Percentiles rank a stretch among this genome's conserved stretches.
Conservation (phyloP, 2,113 vertebrate genomes). For the Cottus gobio region DNA sequence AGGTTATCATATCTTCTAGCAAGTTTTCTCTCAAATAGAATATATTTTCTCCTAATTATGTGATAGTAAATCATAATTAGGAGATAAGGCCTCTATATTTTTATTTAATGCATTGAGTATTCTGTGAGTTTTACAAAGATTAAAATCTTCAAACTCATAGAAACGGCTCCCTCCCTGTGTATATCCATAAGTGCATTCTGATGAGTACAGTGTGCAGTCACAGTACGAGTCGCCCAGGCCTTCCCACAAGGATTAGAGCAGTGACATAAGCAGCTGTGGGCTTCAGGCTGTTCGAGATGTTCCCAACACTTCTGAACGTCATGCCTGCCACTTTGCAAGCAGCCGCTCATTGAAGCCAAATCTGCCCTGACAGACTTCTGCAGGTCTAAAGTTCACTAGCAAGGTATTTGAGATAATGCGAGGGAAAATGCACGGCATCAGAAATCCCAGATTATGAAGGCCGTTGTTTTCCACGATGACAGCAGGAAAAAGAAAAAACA, state of each 20-base stretch:
- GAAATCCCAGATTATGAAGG: slow-evolving; percentile 5
- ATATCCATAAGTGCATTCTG: background rate
- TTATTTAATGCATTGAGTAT: background rate
- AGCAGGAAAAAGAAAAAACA: background rate
- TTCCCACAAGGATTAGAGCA: slow-evolving; percentile 69
- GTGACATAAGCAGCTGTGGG: slow-evolving; percentile 29
- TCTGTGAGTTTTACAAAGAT: background rate
- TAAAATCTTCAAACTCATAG: background rate
- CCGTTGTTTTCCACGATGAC: background rate
- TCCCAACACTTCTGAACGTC: slow-evolving; percentile 43
- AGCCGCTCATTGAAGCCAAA: slow-evolving; percentile 22
- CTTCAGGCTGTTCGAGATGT: slow-evolving; percentile 27
- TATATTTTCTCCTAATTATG: background rate
- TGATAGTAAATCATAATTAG: background rate
- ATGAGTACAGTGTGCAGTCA: background rate
- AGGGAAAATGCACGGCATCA: slow-evolving; percentile 22
- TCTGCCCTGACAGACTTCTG: slow-evolving; percentile 16
- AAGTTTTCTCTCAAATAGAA: background rate
- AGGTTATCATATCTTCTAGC: background rate
- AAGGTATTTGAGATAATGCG: slow-evolving; percentile 23
- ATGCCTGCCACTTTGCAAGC: slow-evolving; percentile 16
- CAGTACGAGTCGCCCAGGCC: slow-evolving; percentile 16
- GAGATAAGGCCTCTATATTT: background rate
- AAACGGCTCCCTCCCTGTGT: background rate
- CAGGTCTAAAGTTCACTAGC: slow-evolving; percentile 33